Conservation (phyloP, 2,888 invertebrate genomes). For the Neria commutata region DNA sequence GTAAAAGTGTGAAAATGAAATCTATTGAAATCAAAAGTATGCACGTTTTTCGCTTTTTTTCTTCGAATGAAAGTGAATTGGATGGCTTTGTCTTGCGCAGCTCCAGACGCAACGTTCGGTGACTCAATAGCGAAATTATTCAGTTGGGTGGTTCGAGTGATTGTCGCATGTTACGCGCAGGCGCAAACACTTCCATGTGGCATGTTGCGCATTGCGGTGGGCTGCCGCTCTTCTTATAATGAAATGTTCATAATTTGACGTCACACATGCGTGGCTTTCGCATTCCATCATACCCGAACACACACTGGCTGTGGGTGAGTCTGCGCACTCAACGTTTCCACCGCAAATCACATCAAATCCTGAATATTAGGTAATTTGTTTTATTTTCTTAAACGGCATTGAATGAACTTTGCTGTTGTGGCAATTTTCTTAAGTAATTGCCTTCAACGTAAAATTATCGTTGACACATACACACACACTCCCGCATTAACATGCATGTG, state of each 20-base stretch:
- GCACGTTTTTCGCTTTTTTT: not conserved
- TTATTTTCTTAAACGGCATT: not conserved
- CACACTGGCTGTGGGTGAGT: slow-evolving; percentile 15
- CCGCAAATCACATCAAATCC: slow-evolving; percentile 8
- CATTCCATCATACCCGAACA: slow-evolving; percentile 23
- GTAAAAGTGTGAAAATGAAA: not conserved
- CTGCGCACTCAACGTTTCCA: too few relatives aligned
- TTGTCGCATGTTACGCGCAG: slow-evolving; percentile 28
- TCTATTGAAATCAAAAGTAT: not conserved
- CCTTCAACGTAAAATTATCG: slow-evolving; percentile 28
- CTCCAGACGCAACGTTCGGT: slow-evolving; percentile 31
- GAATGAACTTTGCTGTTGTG: slow-evolving; percentile 27
- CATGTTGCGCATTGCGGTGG: slow-evolving; percentile 11
- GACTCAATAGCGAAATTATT: slow-evolving; percentile 46
- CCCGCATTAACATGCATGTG: not conserved
- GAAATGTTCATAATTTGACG: slow-evolving; percentile 1
- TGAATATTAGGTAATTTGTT: slow-evolving; percentile 17
- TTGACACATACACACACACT: too few relatives aligned
- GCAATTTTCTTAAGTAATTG: slow-evolving; percentile 52
- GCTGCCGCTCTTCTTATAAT: not conserved
- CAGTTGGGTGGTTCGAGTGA: slow-evolving; percentile 37
- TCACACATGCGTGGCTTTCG: slow-evolving; percentile 22
- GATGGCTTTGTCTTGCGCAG: not conserved
- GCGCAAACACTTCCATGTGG: slow-evolving; percentile 38
- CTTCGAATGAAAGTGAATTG: slow-evolving; percentile 24